Conservation (phyloP, 2,113 vertebrate genomes). For the Tragelaphus imberbis region DNA sequence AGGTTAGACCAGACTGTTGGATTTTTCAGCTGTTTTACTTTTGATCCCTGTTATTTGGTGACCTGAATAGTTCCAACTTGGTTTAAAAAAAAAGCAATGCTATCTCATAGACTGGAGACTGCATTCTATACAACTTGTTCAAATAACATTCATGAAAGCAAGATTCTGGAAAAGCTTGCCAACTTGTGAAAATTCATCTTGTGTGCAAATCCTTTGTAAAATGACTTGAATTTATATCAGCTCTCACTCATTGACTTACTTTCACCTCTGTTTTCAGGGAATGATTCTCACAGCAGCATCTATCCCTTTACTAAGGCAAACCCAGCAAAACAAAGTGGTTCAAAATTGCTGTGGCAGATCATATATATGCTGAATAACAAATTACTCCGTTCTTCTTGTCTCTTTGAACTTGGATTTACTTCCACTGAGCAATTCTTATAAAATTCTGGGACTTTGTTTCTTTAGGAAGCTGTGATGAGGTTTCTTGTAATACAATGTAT, state of each 20-base stretch:
- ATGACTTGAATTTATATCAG: constrained; percentile 16
- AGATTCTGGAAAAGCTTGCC: constrained; percentile 25
- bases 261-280: constrained; percentile 38
- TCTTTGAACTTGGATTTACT: constrained; percentile 33
- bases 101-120: not conserved
- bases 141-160: not conserved
- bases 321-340: not conserved
- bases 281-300: constrained; percentile 20
- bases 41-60: constrained; percentile 62
- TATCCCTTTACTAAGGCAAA: constrained; percentile 22
- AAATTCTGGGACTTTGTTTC: constrained; percentile 24
- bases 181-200: constrained; percentile 34
- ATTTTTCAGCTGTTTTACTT: constrained; percentile 70
- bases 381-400: constrained; percentile 35
- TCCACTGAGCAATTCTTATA: not conserved
- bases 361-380: constrained; percentile 6
- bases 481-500: not conserved
- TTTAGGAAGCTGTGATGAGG: not conserved
- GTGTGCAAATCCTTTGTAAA: constrained; percentile 30
- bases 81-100: constrained; percentile 30
- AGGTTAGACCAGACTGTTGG: constrained; percentile 84
- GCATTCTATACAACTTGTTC: not conserved
- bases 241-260: constrained; percentile 15
- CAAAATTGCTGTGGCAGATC: not conserved
- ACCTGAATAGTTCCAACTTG: constrained; percentile 43